These are phyloP conservation scores for Eristalis intricaria DNA, from an alignment of 2,888 invertebrate genomes.

Conservation along the genomic window DNA sequence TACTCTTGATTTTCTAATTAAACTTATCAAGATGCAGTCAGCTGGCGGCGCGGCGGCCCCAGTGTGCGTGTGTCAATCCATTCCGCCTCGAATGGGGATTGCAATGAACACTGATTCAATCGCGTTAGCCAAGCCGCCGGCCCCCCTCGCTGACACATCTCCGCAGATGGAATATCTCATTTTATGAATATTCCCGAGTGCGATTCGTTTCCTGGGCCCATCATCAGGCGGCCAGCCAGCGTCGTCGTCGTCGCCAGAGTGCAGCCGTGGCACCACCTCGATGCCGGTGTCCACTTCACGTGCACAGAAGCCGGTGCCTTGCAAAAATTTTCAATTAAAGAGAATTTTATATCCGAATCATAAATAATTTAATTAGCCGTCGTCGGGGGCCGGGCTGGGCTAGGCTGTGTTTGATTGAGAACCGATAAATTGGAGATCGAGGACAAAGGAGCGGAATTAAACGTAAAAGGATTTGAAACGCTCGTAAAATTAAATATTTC, in stretches of 20 bases:
- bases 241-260: background rate
- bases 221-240: background rate
- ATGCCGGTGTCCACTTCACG: background rate
- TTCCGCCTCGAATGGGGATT: background rate
- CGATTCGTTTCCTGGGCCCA: conserved; percentile 4
- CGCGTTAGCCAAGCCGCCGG: background rate
- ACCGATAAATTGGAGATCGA: conserved; percentile 57
- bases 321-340: conserved; percentile 57
- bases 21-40: conserved; percentile 35
- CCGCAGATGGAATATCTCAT: conserved; percentile 45
- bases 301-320: background rate
- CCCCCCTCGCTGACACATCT: background rate
- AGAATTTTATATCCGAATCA: conserved; percentile 63
- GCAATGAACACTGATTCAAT: conserved; percentile 36
- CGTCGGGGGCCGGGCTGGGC: background rate
- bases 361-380: conserved; percentile 68
- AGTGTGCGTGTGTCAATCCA: background rate
- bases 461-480: conserved; percentile 46
- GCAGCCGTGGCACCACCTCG: conserved; percentile 1
- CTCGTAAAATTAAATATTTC: conserved; percentile 60
- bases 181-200: conserved; percentile 44
- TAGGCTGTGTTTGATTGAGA: conserved; percentile 43
- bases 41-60: background rate
- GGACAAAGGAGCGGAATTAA: conserved; percentile 44
- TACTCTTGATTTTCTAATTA: conserved; percentile 46